These are phyloP conservation scores for Acleris emargana DNA, from an alignment of 2,888 invertebrate species.

Conservation along the genomic window DNA sequence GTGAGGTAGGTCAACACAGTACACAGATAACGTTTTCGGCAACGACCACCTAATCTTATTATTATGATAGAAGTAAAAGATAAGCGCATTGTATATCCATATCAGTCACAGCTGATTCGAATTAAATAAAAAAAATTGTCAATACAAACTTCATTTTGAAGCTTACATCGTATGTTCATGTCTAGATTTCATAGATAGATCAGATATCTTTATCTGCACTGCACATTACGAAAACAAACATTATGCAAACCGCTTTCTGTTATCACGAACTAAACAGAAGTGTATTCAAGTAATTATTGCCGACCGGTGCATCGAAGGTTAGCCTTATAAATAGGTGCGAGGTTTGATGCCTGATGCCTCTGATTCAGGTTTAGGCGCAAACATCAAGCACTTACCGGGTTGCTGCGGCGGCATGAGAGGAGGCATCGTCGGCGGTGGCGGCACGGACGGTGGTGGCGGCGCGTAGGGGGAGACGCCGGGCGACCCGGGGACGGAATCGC, in stretches of 20 bases:
- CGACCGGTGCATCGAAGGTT: constrained; percentile 19
- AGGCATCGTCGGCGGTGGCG: constrained; percentile 78
- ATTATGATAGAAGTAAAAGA: background rate
- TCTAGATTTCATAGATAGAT: constrained; percentile 10
- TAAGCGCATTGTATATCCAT: background rate
- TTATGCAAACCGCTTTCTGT: constrained; percentile 14
- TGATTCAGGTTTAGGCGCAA: background rate
- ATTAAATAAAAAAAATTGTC: background rate
- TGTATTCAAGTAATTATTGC: constrained; percentile 8
- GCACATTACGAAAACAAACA: constrained; percentile 7
- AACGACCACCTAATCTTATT: background rate
- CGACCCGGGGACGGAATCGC: constrained; percentile 73
- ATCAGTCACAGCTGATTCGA: background rate
- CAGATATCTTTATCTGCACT: constrained; percentile 5
- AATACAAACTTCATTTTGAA: background rate
- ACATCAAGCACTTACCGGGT: constrained; percentile 66
- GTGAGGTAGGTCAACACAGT: constrained; percentile 13
- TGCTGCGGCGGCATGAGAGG: constrained; percentile 77
- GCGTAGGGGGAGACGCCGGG: constrained; percentile 75
- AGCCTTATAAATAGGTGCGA: constrained; percentile 3
- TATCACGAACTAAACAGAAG: constrained; percentile 7
- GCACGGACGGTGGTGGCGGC: constrained; percentile 84
- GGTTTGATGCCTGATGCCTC: background rate
- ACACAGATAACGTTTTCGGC: constrained; percentile 10
- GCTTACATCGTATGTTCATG: background rate